A percentile compares a stretch with the other conserved stretches of the same genome.
phyloP scores from a whole-genome alignment of 2,113 vertebrate species.

The Poeciliopsis retropinna region DNA sequence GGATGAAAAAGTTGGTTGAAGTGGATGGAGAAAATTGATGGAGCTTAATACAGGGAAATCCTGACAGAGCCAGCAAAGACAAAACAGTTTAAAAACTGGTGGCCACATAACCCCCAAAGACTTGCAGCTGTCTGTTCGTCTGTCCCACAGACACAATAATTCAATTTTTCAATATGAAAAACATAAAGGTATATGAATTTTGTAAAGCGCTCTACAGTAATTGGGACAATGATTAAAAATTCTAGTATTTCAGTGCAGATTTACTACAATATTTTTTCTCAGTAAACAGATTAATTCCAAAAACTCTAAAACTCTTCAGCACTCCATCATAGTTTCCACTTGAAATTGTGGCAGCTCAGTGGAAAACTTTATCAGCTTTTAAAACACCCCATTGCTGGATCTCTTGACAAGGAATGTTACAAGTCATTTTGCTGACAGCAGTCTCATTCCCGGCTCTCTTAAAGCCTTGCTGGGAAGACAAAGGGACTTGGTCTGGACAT shows the following conservation, averaged over 20 bases:
- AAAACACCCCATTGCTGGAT: slow-evolving; percentile 53
- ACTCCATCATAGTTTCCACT: slow-evolving; percentile 15
- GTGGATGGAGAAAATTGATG: not conserved
- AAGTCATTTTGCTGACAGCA: slow-evolving; percentile 76
- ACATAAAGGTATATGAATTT: too few species aligned
- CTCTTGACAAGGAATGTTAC: slow-evolving; percentile 69
- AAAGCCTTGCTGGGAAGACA: slow-evolving; percentile 65
- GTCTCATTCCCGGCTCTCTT: slow-evolving; percentile 67
- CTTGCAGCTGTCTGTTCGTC: too few species aligned
- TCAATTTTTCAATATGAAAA: too few species aligned
- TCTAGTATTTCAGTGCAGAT: not conserved
- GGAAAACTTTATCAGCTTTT: slow-evolving; percentile 42
- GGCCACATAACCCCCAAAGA: too few species aligned
- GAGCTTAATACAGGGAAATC: not conserved
- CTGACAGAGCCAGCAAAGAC: not conserved
- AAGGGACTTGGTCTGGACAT: slow-evolving; percentile 67
- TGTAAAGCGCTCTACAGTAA: too few species aligned
- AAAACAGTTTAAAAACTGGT: too few species aligned
- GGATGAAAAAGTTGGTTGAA: not conserved
- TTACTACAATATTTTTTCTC: not conserved
- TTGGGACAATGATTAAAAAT: not conserved
- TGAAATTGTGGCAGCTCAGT: slow-evolving; percentile 10
- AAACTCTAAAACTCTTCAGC: not conserved
- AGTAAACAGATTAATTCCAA: not conserved
- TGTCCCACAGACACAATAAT: too few species aligned